phyloP scores from a whole-genome alignment of 1,140 invertebrate species.

The Riptortus pedestris region DNA sequence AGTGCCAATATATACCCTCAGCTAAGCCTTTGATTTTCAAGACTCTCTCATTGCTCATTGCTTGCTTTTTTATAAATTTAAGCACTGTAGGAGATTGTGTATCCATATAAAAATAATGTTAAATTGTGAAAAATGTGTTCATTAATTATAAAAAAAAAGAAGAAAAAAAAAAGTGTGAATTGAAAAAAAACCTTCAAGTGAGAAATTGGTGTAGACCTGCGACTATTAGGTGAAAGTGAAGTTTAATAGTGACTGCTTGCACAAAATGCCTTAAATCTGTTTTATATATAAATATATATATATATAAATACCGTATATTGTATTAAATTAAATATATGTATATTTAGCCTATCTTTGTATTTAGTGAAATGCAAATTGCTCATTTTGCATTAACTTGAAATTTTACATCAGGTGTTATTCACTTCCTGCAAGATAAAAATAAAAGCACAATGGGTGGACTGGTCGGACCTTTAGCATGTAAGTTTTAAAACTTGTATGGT shows the following conservation, averaged over 20 bases:
- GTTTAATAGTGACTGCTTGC: conserved; percentile 12
- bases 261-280: conserved; percentile 12
- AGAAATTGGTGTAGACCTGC: neutral
- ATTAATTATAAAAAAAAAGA: neutral
- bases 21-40: neutral
- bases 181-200: neutral
- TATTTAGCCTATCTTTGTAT: conserved; percentile 13
- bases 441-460: conserved; percentile 2
- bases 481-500: conserved; percentile 3
- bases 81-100: neutral
- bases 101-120: neutral
- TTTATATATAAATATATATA: conserved; percentile 15
- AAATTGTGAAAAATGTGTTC: neutral
- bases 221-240: neutral
- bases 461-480: conserved; percentile 13
- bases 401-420: neutral
- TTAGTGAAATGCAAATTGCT: conserved; percentile 15
- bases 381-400: conserved; percentile 11
- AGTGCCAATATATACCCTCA: neutral
- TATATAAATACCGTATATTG: no score
- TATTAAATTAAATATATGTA: neutral
- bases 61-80: conserved; percentile 7
- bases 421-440: neutral
- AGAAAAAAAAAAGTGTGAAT: neutral
- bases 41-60: neutral